Base-by-base conservation (phyloP, 2,888 invertebrate species). In the Blastobasis adustella region DNA sequence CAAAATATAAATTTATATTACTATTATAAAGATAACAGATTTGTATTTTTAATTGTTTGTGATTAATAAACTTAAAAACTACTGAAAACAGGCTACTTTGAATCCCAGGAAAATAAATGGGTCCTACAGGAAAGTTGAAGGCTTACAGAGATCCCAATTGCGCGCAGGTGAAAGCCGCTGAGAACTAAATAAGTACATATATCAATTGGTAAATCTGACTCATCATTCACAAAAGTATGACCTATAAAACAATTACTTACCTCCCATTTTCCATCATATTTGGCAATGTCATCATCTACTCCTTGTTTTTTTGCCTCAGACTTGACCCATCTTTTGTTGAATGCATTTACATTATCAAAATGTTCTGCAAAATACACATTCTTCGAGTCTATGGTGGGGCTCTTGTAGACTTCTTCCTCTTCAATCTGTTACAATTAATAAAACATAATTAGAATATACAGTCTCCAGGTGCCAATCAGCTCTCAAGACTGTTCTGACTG, bases 221-320 rank as follows among this genome's bases (percentile, higher is more conserved):
- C 23, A 1, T 23, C 23, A 23, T 23, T 23, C 23, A 23, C 2
- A 23, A 23, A 23, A 23, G 23, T 23, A 23, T 23, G 23, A 23
- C 23, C 23, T 23, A 23, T 23, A 23, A 23, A 6, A 1, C 0
- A 44, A 49, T 42, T 40, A 37, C 67, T 71, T 58, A 89, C 89
- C 72, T 85, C 83, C 93, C 93, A 93, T 62, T 89, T 89, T 70
- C 98, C 99, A 85, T 98, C 97, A 82, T 98, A 99, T 86, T 98
- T 98, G 8, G 98, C 95, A 54, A 98, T 95, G 50, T 94, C 93
- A 56, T 97, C 97, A 62, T 97, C 96, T 1, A 89, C 92, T 49
- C 92, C 93, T 60, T 97, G 96, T 77, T 98, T 98, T 76, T 96
- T 97, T 1, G 98, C 96, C 72, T 95, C 91, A 0, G 98, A 98